phyloP scores from a whole-genome alignment of 1,140 invertebrate species.

The Cyclina sinensis region DNA sequence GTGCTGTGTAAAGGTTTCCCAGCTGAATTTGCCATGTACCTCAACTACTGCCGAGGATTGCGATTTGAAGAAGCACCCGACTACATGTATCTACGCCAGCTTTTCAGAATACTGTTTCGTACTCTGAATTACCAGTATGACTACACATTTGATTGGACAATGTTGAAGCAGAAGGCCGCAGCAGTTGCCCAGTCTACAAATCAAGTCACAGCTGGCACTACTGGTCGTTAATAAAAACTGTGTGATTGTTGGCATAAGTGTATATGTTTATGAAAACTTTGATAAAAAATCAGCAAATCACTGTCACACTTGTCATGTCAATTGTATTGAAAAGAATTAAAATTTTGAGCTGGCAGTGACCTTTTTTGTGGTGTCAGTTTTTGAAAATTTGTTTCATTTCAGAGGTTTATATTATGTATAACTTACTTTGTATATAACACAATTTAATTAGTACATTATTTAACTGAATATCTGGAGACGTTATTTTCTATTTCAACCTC shows the following conservation, averaged over 20 bases:
- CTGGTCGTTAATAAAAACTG: constrained; percentile 68
- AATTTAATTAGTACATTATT: no score
- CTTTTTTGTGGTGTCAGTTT: no score
- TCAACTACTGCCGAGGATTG: constrained; percentile 98
- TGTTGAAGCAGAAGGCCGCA: constrained; percentile 96
- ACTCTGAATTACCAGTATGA: constrained; percentile 99
- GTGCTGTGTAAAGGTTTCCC: constrained; percentile 98
- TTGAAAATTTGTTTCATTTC: background rate
- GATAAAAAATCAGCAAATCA: constrained; percentile 17
- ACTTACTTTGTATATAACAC: background rate
- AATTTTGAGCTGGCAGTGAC: no score
- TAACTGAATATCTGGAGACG: no score
- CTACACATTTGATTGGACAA: constrained; percentile 99
- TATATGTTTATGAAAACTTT: background rate
- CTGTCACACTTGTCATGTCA: background rate
- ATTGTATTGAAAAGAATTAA: no score
- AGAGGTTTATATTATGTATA: background rate
- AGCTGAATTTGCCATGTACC: constrained; percentile 99
- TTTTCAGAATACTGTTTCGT: constrained; percentile 99
- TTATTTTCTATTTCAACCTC: background rate
- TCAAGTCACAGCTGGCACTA: constrained; percentile 75
- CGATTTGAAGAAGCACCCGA: constrained; percentile 98
- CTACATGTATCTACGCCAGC: constrained; percentile 99
- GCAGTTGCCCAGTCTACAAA: constrained; percentile 77
- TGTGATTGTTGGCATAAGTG: background rate